phyloP scores from a whole-genome alignment of 92 coral and sea anemone species.

The Blastomussa wellsi region DNA sequence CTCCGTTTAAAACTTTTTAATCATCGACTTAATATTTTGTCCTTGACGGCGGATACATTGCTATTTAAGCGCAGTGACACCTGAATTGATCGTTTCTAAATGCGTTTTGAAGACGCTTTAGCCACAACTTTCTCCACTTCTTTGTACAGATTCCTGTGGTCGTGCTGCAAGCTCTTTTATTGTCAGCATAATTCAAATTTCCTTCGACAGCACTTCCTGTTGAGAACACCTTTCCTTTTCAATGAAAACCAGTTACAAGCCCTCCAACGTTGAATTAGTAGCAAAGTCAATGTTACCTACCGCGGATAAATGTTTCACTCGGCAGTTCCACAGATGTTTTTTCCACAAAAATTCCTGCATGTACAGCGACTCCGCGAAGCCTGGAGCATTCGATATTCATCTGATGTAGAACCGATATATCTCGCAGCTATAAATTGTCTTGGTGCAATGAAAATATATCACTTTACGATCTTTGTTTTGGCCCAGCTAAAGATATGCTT shows the following conservation, averaged over 20 bases:
- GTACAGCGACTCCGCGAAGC: conserved; percentile 28
- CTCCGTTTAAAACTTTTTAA: conserved; percentile 11
- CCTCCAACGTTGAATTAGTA: conserved; percentile 40
- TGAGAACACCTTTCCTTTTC: conserved; percentile 19
- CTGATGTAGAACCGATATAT: conserved; percentile 28
- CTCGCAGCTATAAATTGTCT: conserved; percentile 25
- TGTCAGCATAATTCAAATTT: conserved; percentile 39
- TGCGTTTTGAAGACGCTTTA: conserved; percentile 13
- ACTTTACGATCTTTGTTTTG: conserved; percentile 39
- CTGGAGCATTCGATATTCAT: conserved; percentile 28
- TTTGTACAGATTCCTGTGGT: conserved; percentile 42
- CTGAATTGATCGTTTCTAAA: conserved; percentile 18
- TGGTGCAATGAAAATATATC: conserved; percentile 45
- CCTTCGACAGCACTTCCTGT: conserved; percentile 26
- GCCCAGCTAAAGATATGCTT: conserved; percentile 28
- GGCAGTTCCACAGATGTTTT: conserved; percentile 22
- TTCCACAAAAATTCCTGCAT: conserved; percentile 32
- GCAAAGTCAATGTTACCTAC: conserved; percentile 47
- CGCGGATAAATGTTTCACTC: conserved; percentile 21
- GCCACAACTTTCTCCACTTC: conserved; percentile 5
- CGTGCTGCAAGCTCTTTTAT: conserved; percentile 18
- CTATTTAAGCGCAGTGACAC: conserved; percentile 15
- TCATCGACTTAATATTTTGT: conserved; percentile 33
- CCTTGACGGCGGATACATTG: background rate
- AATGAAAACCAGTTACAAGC: conserved; percentile 5